phyloP scores from a whole-genome alignment of 2,797 vertebrate species.

The Molossus molossus region DNA sequence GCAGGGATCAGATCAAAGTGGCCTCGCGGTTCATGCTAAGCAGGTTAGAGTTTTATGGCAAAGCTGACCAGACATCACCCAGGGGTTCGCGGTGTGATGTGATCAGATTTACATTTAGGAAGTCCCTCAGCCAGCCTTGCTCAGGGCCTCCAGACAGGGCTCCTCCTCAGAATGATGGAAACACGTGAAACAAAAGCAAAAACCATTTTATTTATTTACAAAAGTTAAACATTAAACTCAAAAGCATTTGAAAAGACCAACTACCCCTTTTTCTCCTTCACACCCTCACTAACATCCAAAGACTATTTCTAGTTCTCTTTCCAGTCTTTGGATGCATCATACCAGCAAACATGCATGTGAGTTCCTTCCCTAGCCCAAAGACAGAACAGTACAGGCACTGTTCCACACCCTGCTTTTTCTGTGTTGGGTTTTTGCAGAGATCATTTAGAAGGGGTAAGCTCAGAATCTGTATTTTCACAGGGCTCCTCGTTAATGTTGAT shows the following conservation, averaged over 20 bases:
- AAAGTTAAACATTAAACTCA: not conserved
- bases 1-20: not conserved
- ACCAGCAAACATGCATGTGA: not conserved
- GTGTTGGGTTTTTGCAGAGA: not conserved
- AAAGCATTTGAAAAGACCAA: not conserved
- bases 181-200: constrained; percentile 14
- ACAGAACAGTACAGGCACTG: not conserved
- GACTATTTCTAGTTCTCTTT: not conserved
- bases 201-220: not conserved
- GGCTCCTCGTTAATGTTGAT: not conserved
- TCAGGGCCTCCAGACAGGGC: not conserved
- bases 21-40: accelerated
- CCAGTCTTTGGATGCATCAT: not conserved
- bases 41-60: not conserved
- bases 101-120: not conserved
- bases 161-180: not conserved
- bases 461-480: not conserved
- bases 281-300: not conserved
- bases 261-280: not conserved
- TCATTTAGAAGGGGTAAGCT: not conserved
- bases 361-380: not conserved
- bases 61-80: accelerated
- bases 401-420: not conserved
- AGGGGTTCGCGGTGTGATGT: not conserved
- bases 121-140: not conserved